Conservation (phyloP, 2,888 invertebrate species). For the Andrena minutula region DNA sequence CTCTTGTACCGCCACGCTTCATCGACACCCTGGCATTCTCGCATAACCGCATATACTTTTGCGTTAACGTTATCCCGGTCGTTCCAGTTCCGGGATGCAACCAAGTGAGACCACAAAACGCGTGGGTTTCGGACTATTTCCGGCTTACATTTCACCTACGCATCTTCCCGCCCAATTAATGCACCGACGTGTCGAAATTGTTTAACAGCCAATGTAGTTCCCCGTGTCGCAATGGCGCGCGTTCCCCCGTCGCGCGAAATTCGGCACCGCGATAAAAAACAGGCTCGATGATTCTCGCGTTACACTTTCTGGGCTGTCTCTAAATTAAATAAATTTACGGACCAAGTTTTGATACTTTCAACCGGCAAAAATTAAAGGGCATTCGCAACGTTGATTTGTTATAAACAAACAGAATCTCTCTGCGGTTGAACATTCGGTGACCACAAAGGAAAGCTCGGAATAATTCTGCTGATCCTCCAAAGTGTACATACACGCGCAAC, state of each 20-base stretch:
- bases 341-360: background rate
- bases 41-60: conserved; percentile 54
- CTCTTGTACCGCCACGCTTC: conserved; percentile 53
- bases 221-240: background rate
- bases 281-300: too few relatives aligned
- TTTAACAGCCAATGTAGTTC: background rate
- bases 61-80: conserved; percentile 39
- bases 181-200: background rate
- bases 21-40: conserved; percentile 46
- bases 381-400: background rate
- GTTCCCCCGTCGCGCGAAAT: background rate
- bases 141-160: background rate
- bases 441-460: conserved; percentile 13
- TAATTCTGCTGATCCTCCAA: conserved; percentile 24
- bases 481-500: conserved; percentile 10
- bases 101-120: conserved; percentile 28
- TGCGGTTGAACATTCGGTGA: background rate
- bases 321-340: too few relatives aligned
- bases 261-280: background rate
- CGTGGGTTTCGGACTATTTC: conserved; percentile 12
- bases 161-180: background rate
- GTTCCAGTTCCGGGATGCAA: conserved; percentile 17
- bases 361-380: background rate
- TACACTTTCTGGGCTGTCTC: too few relatives aligned
- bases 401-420: background rate